These are phyloP conservation scores for Tetranychus piercei DNA, from an alignment of 2,888 invertebrate genomes.

Conservation along the genomic window DNA sequence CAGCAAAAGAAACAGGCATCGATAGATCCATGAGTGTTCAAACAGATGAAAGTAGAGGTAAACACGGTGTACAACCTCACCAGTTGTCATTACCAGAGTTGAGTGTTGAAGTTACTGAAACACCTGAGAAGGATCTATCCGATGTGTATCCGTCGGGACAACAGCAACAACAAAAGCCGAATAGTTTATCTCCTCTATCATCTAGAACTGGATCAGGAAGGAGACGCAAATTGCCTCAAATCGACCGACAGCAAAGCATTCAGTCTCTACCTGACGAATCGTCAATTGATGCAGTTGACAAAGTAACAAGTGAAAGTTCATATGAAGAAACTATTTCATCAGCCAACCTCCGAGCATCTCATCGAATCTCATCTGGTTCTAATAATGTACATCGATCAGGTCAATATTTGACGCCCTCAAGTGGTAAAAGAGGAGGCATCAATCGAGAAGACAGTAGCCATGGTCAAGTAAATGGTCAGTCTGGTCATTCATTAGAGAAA, in stretches of 20 bases:
- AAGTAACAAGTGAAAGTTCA: neutral
- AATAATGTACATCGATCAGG: neutral
- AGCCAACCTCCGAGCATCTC: neutral
- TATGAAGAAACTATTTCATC: neutral
- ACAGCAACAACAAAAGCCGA: neutral
- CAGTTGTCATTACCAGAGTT: conserved; percentile 19
- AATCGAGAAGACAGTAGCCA: conserved; percentile 8
- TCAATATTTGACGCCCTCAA: neutral
- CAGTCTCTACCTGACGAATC: conserved; percentile 7
- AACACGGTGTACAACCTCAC: neutral
- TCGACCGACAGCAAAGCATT: conserved; percentile 16
- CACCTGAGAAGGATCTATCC: neutral
- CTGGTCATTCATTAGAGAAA: conserved; percentile 16
- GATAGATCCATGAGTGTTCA: conserved; percentile 15
- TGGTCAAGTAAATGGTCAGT: neutral
- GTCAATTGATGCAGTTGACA: neutral
- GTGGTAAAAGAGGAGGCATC: neutral
- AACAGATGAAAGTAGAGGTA: neutral
- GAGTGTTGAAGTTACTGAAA: neutral
- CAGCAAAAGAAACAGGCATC: neutral
- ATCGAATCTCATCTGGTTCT: neutral
- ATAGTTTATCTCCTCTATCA: neutral
- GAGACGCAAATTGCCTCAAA: conserved; percentile 14
- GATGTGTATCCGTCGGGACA: neutral
- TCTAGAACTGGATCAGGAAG: neutral